Conservation (phyloP, 2,113 vertebrate genomes). For the Poeciliopsis prolifica region DNA sequence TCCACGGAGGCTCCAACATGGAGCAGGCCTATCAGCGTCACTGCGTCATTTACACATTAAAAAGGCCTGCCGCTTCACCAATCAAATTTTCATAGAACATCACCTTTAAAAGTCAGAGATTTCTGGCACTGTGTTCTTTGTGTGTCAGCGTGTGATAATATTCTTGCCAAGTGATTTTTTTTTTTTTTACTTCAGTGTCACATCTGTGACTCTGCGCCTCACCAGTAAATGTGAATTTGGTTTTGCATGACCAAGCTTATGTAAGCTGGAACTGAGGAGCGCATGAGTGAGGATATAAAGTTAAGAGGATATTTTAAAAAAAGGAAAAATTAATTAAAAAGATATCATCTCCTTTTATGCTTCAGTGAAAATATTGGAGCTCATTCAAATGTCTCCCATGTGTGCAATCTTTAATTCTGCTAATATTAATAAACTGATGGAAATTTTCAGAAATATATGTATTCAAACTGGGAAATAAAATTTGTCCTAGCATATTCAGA, state of each 20-base stretch:
- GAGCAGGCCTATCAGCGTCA: constrained; percentile 21
- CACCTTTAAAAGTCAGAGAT: constrained; percentile 55
- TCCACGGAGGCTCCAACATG: constrained; percentile 31
- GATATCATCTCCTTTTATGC: constrained; percentile 53
- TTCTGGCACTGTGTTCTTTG: constrained; percentile 36
- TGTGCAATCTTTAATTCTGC: constrained; percentile 34
- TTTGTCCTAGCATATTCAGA: background rate
- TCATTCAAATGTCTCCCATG: constrained; percentile 47
- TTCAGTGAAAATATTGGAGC: constrained; percentile 28
- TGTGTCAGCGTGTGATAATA: constrained; percentile 31
- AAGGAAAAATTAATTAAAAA: constrained; percentile 62
- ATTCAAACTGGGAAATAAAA: background rate
- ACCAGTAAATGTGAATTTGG: constrained; percentile 59
- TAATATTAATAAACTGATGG: constrained; percentile 12
- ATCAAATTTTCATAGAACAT: constrained; percentile 61
- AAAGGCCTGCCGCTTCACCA: constrained; percentile 22
- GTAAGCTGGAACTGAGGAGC: constrained; percentile 19
- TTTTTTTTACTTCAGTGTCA: constrained; percentile 53
- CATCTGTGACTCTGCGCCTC: constrained; percentile 61
- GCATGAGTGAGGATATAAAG: constrained; percentile 28
- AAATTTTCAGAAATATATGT: constrained; percentile 4
- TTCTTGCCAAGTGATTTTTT: constrained; percentile 56
- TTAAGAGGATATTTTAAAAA: constrained; percentile 27
- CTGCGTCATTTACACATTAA: constrained; percentile 58
- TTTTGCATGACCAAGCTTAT: constrained; percentile 49